Evolutionary conservation across 1,140 invertebrate species (phyloP), one percentile per base, ranked within the genome.

Genomic region (Lasioglossum albipes): DNA sequence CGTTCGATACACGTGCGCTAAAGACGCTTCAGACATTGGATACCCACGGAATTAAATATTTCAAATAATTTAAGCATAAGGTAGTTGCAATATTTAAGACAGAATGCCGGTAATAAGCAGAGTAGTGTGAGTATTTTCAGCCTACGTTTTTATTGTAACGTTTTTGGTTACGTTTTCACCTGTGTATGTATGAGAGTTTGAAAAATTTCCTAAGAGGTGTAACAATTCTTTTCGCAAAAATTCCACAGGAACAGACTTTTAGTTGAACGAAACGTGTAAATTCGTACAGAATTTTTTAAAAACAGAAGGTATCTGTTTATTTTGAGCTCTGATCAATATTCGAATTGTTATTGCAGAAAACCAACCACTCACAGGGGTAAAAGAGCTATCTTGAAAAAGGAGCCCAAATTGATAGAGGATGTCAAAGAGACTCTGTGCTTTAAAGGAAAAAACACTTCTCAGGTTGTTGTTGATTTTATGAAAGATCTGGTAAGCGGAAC

Each of bases 321-420:
- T 36, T 36, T 2, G 5, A 36, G 36, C 36, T 0, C 36, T 36
- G 36, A 45, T 45, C 9, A 41, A n/a, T 62, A 69, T 62, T 27
- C 10, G 67, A 81, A 68, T 31, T 31, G 54, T 65, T 72, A 62
- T 83, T 94, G 71, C 88, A 97, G 96, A 78, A 98, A 98, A 95
- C 96, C 98, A 0, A 98, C 96, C 89, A 98, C 97, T 36, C 96
- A 96, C 41, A 96, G 95, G 92, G 98, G 97, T 57, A 99, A 99
- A 93, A 96, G 97, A 85, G 95, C 96, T 67, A 91, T 99, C 49
- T 91, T 97, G 73, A 95, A 96, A 31, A 95, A 96, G 87, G 98
- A 97, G 89, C 97, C 98, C 0, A 97, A 99, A 93, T 91, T 99
- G 7, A 95, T 97, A 84, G 98, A 99, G 95, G 96, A 97, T 90